Percentiles rank a stretch among this genome's conserved stretches.
These are phyloP conservation scores for Clamator glandarius DNA, from an alignment of 2,797 vertebrate species.

Conservation along the genomic window DNA sequence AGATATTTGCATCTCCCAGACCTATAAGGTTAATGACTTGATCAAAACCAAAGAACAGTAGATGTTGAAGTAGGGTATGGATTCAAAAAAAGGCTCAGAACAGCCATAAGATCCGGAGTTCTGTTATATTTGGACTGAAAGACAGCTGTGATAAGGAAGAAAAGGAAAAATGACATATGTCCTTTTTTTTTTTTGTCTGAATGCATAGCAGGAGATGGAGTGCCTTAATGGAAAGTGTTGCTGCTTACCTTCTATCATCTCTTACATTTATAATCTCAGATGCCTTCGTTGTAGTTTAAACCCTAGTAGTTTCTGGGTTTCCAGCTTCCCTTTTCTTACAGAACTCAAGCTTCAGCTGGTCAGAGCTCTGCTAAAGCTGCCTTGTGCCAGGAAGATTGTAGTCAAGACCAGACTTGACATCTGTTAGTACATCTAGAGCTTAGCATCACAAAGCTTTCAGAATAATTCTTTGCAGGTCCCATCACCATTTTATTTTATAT, in stretches of 20 bases:
- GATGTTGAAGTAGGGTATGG: neutral
- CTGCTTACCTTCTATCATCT: neutral
- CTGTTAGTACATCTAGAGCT: neutral
- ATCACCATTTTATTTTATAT: neutral
- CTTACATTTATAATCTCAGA: neutral
- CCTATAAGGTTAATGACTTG: neutral
- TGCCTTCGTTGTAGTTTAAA: neutral
- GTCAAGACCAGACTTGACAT: neutral
- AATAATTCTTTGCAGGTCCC: neutral
- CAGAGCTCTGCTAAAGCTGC: neutral
- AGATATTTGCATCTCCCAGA: neutral
- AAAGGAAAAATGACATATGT: neutral
- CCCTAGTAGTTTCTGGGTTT: neutral
- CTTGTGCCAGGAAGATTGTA: neutral
- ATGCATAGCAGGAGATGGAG: rapidly evolving
- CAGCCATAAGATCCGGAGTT: neutral
- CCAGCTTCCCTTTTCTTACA: neutral
- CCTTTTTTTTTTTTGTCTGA: neutral
- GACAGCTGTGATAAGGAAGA: conserved; percentile 19
- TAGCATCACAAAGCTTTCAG: neutral
- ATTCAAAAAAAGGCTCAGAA: neutral
- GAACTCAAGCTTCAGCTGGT: neutral
- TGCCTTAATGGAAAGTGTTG: neutral
- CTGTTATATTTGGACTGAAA: conserved; percentile 19
- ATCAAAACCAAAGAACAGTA: neutral